Evolutionary conservation across 1,140 invertebrate genomes (phyloP).

Genomic region (Chymomyza costata): DNA sequence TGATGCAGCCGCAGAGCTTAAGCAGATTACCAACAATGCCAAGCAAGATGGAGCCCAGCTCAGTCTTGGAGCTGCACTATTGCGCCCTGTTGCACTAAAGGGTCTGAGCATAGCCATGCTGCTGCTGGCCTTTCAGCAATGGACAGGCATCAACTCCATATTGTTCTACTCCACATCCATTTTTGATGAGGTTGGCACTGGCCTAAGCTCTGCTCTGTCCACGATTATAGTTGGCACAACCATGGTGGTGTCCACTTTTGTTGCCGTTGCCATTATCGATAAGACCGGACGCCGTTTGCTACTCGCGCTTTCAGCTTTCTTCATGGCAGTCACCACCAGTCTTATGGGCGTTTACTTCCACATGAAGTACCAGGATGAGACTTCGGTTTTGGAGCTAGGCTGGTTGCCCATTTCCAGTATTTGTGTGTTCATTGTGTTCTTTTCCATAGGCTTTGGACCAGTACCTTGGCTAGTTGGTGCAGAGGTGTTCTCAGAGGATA

Average conservation of each 20-base stretch:
- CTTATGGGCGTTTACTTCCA: conserved; percentile 80
- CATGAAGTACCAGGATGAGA: conserved; percentile 69
- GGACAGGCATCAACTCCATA: conserved; percentile 15
- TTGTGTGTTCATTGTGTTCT: conserved; percentile 84
- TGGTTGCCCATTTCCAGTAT: conserved; percentile 83
- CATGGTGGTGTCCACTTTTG: conserved; percentile 81
- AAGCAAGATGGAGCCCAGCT: neutral
- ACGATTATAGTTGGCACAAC: conserved; percentile 85
- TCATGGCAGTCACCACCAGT: conserved; percentile 79
- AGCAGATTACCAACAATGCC: neutral
- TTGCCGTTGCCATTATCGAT: conserved; percentile 80
- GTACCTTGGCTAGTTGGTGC: conserved; percentile 86
- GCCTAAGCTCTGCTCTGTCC: conserved; percentile 77
- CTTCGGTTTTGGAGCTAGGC: conserved; percentile 60
- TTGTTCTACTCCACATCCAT: conserved; percentile 17
- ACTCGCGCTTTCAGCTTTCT: conserved; percentile 79
- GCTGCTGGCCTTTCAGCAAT: conserved; percentile 15
- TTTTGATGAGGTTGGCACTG: conserved; percentile 1
- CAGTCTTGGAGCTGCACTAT: neutral
- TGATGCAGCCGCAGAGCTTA: conserved; percentile 58
- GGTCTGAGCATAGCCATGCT: conserved; percentile 8
- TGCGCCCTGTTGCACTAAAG: neutral
- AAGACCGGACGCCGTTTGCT: conserved; percentile 81
- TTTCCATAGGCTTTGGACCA: conserved; percentile 86
- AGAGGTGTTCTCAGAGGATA: conserved; percentile 83